These are phyloP conservation scores for Lutjanus argentimaculatus DNA, from an alignment of 2,797 vertebrate genomes.

Conservation along the genomic window DNA sequence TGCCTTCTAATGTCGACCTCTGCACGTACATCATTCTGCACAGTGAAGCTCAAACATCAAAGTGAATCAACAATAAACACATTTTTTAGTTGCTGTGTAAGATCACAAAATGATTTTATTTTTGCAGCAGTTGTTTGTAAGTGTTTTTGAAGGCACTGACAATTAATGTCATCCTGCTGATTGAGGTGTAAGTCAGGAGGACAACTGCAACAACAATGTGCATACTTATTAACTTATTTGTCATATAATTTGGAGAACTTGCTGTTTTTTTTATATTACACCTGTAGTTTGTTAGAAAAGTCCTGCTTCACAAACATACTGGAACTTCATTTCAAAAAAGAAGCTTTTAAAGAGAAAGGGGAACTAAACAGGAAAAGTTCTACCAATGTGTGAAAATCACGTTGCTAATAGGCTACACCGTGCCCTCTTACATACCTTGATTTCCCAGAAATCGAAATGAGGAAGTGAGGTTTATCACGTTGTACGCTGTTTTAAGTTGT, in stretches of 20 bases:
- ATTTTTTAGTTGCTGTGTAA: too few relatives aligned
- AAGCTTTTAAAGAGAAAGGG: constrained; percentile 4
- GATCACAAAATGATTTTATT: too few relatives aligned
- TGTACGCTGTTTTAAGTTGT: neutral
- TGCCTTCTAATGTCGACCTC: too few relatives aligned
- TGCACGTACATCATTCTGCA: too few relatives aligned
- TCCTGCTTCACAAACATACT: neutral
- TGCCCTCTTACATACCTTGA: constrained; percentile 24
- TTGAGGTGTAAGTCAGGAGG: too few relatives aligned
- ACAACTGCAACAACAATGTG: too few relatives aligned
- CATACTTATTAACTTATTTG: too few relatives aligned
- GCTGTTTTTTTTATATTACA: neutral
- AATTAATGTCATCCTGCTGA: neutral
- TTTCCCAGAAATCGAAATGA: constrained; percentile 67
- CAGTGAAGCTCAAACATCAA: neutral
- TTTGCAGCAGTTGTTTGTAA: too few relatives aligned
- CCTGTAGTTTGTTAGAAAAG: neutral
- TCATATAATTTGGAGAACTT: neutral
- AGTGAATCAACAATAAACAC: neutral
- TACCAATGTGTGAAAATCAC: constrained; percentile 2
- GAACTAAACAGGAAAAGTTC: constrained; percentile 20
- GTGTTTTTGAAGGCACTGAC: neutral
- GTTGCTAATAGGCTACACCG: neutral
- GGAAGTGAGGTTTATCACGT: constrained; percentile 56
- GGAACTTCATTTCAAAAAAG: neutral